phyloP scores from a whole-genome alignment of 2,888 invertebrate species.

The Dorcus hopei region DNA sequence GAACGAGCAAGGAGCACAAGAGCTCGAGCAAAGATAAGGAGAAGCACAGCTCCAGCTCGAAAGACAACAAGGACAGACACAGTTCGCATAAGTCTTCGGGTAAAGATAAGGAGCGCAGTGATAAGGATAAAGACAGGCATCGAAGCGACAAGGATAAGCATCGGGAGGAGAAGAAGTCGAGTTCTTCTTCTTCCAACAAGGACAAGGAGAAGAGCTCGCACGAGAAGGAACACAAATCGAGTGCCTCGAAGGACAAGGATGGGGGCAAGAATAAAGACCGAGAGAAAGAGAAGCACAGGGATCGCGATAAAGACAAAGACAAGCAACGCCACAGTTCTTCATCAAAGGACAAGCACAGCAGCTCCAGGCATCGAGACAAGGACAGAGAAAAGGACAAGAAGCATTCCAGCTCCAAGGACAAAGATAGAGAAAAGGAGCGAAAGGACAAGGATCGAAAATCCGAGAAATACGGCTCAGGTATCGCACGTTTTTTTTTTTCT shows the following conservation, averaged over 20 bases:
- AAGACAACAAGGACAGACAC: conserved; percentile 39
- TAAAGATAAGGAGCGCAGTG: conserved; percentile 48
- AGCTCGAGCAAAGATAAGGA: conserved; percentile 55
- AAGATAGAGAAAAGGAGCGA: conserved; percentile 52
- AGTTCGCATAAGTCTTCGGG: conserved; percentile 51
- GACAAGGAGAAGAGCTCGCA: conserved; percentile 48
- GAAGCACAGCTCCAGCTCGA: conserved; percentile 40
- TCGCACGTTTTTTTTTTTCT: neutral
- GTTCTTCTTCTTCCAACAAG: conserved; percentile 33
- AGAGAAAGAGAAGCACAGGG: conserved; percentile 43
- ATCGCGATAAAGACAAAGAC: conserved; percentile 48
- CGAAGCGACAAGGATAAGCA: conserved; percentile 43
- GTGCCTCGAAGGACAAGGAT: conserved; percentile 45
- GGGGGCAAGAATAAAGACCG: conserved; percentile 32
- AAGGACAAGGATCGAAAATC: conserved; percentile 41
- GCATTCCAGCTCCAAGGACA: conserved; percentile 52
- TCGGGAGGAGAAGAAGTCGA: conserved; percentile 42
- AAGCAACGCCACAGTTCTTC: conserved; percentile 50
- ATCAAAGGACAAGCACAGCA: conserved; percentile 42
- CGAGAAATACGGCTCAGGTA: conserved; percentile 32
- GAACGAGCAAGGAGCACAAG: conserved; percentile 59
- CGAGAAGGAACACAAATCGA: conserved; percentile 38
- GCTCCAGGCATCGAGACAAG: conserved; percentile 41
- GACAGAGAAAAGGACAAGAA: conserved; percentile 47
- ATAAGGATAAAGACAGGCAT: conserved; percentile 36